Evolutionary conservation across 2,797 vertebrate genomes (phyloP).

Genomic region (Arnoldichthys spilopterus): DNA sequence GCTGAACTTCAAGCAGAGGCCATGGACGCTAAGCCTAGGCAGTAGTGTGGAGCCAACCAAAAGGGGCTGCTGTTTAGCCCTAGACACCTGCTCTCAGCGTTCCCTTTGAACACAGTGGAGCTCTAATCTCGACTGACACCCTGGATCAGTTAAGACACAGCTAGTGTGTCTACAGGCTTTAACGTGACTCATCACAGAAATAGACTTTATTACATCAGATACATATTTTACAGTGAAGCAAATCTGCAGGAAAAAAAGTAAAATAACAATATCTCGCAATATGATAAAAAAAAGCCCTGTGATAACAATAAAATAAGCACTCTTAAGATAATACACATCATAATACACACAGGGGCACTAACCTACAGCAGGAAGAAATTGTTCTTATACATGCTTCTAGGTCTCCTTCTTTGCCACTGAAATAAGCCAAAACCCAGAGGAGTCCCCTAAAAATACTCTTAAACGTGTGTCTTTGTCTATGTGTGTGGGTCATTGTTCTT

Average conservation of each 20-base stretch:
- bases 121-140: slow-evolving; percentile 26
- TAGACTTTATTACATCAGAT: not conserved
- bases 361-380: not conserved
- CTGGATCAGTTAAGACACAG: slow-evolving; percentile 2
- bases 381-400: slow-evolving; percentile 13
- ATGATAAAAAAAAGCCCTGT: not conserved
- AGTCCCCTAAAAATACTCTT: slow-evolving; percentile 15
- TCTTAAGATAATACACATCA: no score
- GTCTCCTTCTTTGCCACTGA: slow-evolving; percentile 3
- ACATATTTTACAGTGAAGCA: slow-evolving; percentile 1
- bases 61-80: slow-evolving; percentile 12
- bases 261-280: not conserved
- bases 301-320: not conserved
- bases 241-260: not conserved
- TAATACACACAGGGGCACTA: not conserved
- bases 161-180: not conserved
- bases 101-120: slow-evolving; percentile 26
- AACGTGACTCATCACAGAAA: not conserved
- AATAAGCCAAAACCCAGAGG: slow-evolving; percentile 3
- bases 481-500: not conserved
- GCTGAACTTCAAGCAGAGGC: slow-evolving; percentile 44
- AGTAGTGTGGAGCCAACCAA: not conserved
- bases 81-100: slow-evolving; percentile 16
- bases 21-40: slow-evolving; percentile 5
- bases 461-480: slow-evolving; percentile 14